phyloP scores from a whole-genome alignment of 2,888 invertebrate species.

The Dicranocentrus wangi region DNA sequence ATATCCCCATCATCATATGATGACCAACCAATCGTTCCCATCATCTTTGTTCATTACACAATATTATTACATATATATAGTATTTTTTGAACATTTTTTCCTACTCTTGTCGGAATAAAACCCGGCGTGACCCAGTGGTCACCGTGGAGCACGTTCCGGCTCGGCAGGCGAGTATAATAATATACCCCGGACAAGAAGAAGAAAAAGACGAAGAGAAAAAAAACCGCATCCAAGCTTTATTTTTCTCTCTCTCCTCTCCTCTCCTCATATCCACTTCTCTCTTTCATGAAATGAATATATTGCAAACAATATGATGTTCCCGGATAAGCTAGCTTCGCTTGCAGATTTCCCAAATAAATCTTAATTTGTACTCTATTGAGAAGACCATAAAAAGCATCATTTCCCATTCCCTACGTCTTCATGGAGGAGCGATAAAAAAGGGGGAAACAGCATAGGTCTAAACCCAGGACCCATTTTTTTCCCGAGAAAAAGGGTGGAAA shows the following conservation, averaged over 20 bases:
- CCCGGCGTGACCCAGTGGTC: constrained; percentile 20
- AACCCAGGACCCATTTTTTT: background rate
- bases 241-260: too few species aligned
- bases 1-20: constrained; percentile 5
- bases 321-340: constrained; percentile 51
- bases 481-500: constrained; percentile 20
- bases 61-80: background rate
- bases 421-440: constrained; percentile 60
- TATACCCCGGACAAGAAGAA: background rate
- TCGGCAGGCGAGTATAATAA: too few species aligned
- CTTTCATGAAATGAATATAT: constrained; percentile 1
- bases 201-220: background rate
- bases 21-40: background rate
- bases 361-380: constrained; percentile 66
- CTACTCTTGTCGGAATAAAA: background rate
- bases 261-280: background rate
- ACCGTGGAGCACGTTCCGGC: constrained; percentile 15
- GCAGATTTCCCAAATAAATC: constrained; percentile 64
- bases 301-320: too few species aligned
- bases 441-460: background rate
- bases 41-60: constrained; percentile 19
- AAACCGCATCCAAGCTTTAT: too few species aligned
- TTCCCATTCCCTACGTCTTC: constrained; percentile 41
- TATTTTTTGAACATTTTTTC: background rate
- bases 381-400: constrained; percentile 60